Evolutionary conservation across 1,140 invertebrate genomes (phyloP).

Genomic region (Arctopsyche grandis): DNA sequence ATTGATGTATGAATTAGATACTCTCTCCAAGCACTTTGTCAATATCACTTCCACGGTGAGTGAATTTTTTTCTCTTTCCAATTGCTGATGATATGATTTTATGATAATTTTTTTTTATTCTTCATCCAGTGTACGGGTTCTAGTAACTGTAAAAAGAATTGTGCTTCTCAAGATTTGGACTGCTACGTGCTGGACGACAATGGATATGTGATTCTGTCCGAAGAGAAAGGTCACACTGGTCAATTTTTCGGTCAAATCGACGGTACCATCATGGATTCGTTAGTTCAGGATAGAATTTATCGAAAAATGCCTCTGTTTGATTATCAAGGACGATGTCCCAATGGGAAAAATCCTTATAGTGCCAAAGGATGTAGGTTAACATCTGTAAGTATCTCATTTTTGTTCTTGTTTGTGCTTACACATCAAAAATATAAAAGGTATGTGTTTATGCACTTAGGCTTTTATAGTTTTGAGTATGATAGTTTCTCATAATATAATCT

Average conservation of each 20-base stretch:
- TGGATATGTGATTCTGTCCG: slow-evolving; percentile 92
- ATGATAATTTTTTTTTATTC: background rate
- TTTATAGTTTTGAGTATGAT: too few species aligned
- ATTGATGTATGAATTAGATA: slow-evolving; percentile 84
- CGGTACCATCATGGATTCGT: slow-evolving; percentile 93
- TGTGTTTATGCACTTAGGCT: background rate
- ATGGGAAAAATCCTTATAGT: slow-evolving; percentile 77
- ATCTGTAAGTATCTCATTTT: slow-evolving; percentile 56
- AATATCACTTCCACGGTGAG: slow-evolving; percentile 86
- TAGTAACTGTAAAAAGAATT: slow-evolving; percentile 80
- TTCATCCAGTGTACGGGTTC: slow-evolving; percentile 79
- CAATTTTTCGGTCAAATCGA: slow-evolving; percentile 93
- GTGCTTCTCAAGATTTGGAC: slow-evolving; percentile 85
- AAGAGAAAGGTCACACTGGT: slow-evolving; percentile 83
- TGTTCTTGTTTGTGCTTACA: background rate
- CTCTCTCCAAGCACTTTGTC: slow-evolving; percentile 82
- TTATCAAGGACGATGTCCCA: slow-evolving; percentile 88
- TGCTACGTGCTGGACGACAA: slow-evolving; percentile 94
- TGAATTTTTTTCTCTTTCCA: slow-evolving; percentile 33
- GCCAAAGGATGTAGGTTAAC: slow-evolving; percentile 66
- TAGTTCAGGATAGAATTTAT: slow-evolving; percentile 91
- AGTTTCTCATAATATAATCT: too few species aligned
- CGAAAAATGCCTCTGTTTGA: slow-evolving; percentile 86
- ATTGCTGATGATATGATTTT: slow-evolving; percentile 26
- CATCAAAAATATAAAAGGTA: slow-evolving; percentile 6